phyloP scores from a whole-genome alignment of 2,113 vertebrate genomes.

The Bolborhynchus lineola region DNA sequence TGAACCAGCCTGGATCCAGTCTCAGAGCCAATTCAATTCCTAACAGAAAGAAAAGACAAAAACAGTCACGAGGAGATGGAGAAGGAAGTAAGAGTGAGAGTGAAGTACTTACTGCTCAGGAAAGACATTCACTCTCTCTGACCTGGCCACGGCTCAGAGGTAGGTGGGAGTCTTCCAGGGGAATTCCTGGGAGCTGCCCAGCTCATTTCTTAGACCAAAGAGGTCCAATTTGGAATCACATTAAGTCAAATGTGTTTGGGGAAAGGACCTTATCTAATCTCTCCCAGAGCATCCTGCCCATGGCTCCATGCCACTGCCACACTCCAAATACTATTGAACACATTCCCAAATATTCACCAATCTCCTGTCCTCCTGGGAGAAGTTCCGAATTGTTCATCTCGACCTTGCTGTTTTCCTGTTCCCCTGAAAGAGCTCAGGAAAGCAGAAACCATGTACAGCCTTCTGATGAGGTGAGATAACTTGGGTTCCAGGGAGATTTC shows the following conservation, averaged over 20 bases:
- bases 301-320: neutral
- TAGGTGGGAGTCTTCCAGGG: neutral
- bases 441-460: neutral
- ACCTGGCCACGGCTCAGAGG: neutral
- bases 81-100: neutral
- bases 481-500: constrained; percentile 36
- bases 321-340: neutral
- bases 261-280: neutral
- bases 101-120: neutral
- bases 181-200: neutral
- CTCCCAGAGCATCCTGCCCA: neutral
- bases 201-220: neutral
- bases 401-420: neutral
- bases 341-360: neutral
- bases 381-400: neutral
- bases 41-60: neutral
- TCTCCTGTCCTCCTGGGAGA: neutral
- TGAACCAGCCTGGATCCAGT: neutral
- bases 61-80: neutral
- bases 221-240: neutral
- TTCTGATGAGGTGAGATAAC: constrained; percentile 44
- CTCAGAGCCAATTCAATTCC: neutral
- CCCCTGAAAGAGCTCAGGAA: neutral
- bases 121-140: neutral
- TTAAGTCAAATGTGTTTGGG: neutral